phyloP scores from a whole-genome alignment of 2,113 vertebrate genomes.

The Dicentrarchus labrax region DNA sequence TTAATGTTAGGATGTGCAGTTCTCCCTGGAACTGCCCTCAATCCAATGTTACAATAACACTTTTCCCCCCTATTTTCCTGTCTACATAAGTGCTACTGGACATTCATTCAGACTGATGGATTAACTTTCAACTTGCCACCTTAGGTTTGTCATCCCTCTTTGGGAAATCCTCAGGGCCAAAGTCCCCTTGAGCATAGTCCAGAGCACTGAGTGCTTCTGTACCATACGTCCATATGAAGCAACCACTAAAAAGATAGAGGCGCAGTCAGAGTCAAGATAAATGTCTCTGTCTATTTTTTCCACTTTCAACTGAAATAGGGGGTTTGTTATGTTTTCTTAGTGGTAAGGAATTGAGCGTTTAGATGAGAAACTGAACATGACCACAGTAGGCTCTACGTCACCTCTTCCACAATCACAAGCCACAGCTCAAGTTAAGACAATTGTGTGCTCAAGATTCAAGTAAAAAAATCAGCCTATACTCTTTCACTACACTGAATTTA shows the following conservation, averaged over 20 bases:
- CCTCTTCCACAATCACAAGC: neutral
- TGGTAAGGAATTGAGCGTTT: neutral
- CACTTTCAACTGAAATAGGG: slow-evolving; percentile 20
- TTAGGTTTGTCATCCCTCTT: slow-evolving; percentile 62
- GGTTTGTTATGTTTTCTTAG: slow-evolving; percentile 32
- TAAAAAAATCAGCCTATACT: too few species aligned
- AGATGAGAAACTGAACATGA: slow-evolving; percentile 11
- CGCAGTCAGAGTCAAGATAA: slow-evolving; percentile 36
- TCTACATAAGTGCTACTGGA: slow-evolving; percentile 60
- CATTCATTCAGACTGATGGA: slow-evolving; percentile 67
- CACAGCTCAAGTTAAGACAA: neutral
- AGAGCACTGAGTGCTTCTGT: slow-evolving; percentile 43
- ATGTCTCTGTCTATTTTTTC: slow-evolving; percentile 33
- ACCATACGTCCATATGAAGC: slow-evolving; percentile 34
- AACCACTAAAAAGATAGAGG: slow-evolving; percentile 36
- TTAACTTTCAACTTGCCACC: slow-evolving; percentile 60
- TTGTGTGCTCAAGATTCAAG: too few species aligned
- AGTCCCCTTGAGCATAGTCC: slow-evolving; percentile 58
- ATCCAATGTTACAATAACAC: slow-evolving; percentile 40
- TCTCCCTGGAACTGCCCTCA: slow-evolving; percentile 35
- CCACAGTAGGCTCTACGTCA: neutral
- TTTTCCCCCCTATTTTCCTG: slow-evolving; percentile 31
- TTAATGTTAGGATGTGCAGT: slow-evolving; percentile 39
- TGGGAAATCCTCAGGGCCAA: slow-evolving; percentile 35
- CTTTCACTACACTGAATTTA: neutral